Base-by-base conservation (phyloP, 2,888 invertebrate genomes). In the Trichogramma evanescens region DNA sequence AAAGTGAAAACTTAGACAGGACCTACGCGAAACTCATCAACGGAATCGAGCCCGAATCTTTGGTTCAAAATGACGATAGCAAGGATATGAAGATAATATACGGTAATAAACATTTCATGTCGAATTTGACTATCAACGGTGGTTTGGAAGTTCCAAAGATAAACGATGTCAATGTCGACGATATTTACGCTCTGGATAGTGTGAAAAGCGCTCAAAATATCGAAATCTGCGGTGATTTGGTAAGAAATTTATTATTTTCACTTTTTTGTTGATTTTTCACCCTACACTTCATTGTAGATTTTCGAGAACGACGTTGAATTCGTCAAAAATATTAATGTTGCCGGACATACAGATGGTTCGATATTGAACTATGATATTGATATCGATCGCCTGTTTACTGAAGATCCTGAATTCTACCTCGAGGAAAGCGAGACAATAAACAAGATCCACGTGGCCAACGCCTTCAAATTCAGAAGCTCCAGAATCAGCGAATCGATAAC, bases 151-250 rank as follows among this genome's bases (percentile, higher is more conserved):
- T 65, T 3, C 41, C 54, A 2, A 50, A 57, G 5, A 46, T 74
- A 3, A 73, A 70, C 39, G 58, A 65, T 44, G 7, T 71, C 0
- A 48, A 70, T 43, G 13, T 70, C 38, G 57, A 48, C 4, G 51
- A 62, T 1, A 69, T 66, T 45, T 71, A 67, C 45, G 42, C 54
- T 0, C 13, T 13, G 13, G 58, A 65, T 40, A 66, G 70, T 8
- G 55, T 73, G 40, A 58, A 67, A 2, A 69, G 67, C 48, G 54
- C 67, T 41, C 66, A 71, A 26, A 56, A 68, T 8, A 61, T 66
- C n/a, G 64, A 69, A 3, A 71, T 75, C 6, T 51, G 60, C n/a
- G 72, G 75, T 26, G 66, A 74, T 13, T 56, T 74, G 54, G 71
- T 73, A 57, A 66, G 68, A 13, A 13, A 13, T 50, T 9, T 42